phyloP scores from a whole-genome alignment of 1,140 invertebrate species.

The Eufriesea mexicana region DNA sequence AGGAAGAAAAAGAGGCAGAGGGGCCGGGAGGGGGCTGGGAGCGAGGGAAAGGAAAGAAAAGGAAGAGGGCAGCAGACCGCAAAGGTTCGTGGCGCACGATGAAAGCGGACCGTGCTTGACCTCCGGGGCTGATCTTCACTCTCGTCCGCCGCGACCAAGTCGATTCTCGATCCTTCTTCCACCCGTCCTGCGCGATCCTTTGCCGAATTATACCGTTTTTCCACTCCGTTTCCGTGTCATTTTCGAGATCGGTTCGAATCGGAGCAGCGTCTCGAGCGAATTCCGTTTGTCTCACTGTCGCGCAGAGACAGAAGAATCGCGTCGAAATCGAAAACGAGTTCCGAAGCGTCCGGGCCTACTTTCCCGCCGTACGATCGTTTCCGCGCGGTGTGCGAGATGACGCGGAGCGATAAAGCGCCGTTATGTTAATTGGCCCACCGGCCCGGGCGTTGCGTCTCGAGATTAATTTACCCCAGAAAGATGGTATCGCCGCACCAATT shows the following conservation, averaged over 20 bases:
- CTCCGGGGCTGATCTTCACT: slow-evolving; percentile 71
- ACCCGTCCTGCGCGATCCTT: too few species aligned
- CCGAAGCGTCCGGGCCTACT: slow-evolving; percentile 15
- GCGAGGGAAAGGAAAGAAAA: slow-evolving; percentile 11
- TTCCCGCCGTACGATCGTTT: slow-evolving; percentile 34
- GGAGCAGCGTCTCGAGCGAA: too few species aligned
- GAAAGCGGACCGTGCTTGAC: slow-evolving; percentile 70
- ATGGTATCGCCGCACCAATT: slow-evolving; percentile 54
- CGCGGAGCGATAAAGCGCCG: slow-evolving; percentile 53
- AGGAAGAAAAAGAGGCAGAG: slow-evolving; percentile 9
- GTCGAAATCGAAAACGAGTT: slow-evolving; percentile 56
- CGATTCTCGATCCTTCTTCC: slow-evolving; percentile 21
- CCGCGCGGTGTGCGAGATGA: slow-evolving; percentile 44
- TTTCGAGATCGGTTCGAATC: neutral
- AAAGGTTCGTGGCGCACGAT: slow-evolving; percentile 55
- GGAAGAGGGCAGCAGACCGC: slow-evolving; percentile 42
- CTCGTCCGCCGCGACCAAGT: slow-evolving; percentile 46
- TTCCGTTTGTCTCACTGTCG: too few species aligned
- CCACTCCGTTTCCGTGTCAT: neutral
- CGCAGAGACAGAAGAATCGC: neutral
- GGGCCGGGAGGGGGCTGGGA: slow-evolving; percentile 31
- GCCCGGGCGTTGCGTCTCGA: slow-evolving; percentile 38
- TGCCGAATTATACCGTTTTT: neutral
- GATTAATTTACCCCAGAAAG: slow-evolving; percentile 66
- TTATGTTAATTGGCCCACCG: slow-evolving; percentile 62